These are phyloP conservation scores for Elephantulus edwardii DNA, from an alignment of 2,113 vertebrate genomes.

Conservation along the genomic window DNA sequence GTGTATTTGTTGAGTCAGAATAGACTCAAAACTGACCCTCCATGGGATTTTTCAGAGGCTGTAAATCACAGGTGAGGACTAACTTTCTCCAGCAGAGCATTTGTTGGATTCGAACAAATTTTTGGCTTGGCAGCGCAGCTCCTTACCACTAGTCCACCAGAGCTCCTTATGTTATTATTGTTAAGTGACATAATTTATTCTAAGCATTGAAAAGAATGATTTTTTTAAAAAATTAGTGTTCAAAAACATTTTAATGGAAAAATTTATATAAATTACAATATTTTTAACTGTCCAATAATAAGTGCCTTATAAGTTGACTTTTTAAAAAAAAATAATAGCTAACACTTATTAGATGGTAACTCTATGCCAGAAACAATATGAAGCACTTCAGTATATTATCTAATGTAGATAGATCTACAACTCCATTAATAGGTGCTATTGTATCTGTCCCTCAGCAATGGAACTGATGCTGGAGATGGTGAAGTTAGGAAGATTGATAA, in stretches of 20 bases:
- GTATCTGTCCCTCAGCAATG: neutral
- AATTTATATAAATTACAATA: neutral
- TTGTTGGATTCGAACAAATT: too few relatives aligned
- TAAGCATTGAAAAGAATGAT: neutral
- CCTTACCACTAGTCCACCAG: too few relatives aligned
- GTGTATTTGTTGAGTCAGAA: too few relatives aligned
- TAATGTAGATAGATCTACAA: neutral
- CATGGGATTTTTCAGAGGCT: too few relatives aligned
- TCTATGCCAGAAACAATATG: neutral
- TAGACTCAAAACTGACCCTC: too few relatives aligned
- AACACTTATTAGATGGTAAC: neutral
- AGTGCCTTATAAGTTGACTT: neutral
- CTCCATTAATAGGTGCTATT: neutral
- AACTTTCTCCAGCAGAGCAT: too few relatives aligned
- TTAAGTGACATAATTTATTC: too few relatives aligned
- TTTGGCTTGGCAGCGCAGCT: too few relatives aligned
- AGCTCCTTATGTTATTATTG: too few relatives aligned
- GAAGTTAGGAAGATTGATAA: neutral
- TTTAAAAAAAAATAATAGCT: neutral
- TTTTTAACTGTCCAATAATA: conserved; percentile 31
- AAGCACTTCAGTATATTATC: neutral
- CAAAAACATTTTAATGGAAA: conserved; percentile 22
- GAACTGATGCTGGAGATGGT: neutral
- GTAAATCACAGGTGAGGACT: too few relatives aligned
- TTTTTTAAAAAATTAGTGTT: conserved; percentile 1